phyloP scores from a whole-genome alignment of 1,140 invertebrate genomes.

The Latrodectus geometricus region DNA sequence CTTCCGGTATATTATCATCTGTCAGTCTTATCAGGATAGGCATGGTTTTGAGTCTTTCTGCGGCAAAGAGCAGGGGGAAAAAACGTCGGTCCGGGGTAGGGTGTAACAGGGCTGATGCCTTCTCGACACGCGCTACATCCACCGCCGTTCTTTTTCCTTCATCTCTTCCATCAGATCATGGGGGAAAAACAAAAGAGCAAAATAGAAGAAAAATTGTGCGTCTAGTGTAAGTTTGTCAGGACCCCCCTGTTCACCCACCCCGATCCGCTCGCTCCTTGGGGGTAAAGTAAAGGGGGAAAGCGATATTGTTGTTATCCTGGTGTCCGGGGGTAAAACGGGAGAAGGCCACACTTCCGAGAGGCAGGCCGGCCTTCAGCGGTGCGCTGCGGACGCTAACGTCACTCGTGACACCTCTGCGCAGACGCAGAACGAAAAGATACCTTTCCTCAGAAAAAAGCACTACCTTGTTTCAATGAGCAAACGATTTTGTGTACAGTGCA shows the following conservation, averaged over 20 bases:
- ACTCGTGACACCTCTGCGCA: not conserved
- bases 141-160: not conserved
- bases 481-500: too few species aligned
- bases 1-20: not conserved
- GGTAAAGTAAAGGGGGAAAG: constrained; percentile 38
- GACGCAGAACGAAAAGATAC: not conserved
- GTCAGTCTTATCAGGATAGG: constrained; percentile 15
- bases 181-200: constrained; percentile 8
- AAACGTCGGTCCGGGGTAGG: constrained; percentile 35
- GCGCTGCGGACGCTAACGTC: constrained; percentile 40
- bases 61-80: constrained; percentile 1
- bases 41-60: constrained; percentile 9
- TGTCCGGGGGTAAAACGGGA: constrained; percentile 26
- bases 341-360: not conserved
- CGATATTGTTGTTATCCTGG: constrained; percentile 43
- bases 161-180: constrained; percentile 6
- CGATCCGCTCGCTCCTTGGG: constrained; percentile 40
- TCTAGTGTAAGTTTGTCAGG: not conserved
- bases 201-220: constrained; percentile 5
- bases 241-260: constrained; percentile 50
- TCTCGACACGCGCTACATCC: not conserved
- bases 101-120: constrained; percentile 45
- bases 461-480: too few species aligned
- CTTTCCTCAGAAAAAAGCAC: not conserved
- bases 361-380: not conserved